Evolutionary conservation across 2,888 invertebrate genomes (phyloP), one percentile per base, ranked within the genome.

Genomic region (Gnatocerus cornutus): DNA sequence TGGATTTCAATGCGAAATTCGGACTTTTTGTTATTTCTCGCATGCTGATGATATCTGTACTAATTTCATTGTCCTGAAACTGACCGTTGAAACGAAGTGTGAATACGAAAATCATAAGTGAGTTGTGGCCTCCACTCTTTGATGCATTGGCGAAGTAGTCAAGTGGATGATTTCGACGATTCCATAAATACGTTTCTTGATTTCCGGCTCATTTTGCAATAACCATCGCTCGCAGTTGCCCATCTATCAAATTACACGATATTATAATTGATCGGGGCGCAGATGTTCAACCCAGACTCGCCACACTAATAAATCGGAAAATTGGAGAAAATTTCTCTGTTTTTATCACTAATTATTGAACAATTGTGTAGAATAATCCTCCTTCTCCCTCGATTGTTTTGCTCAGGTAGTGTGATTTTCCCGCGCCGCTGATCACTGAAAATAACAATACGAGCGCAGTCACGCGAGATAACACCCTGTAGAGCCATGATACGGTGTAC

Each of bases 181-280:
- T 69, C 74, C 73, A 73, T 74, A 75, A 76, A 76, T 77, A 71
- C 71, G 73, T 77, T 77, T 73, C 73, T 71, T 69, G 73, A 68
- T 74, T 78, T 76, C 74, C 78, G 71, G 71, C 71, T 73, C 78
- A 78, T 78, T 77, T 76, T 65, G 65, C 77, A 75, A 78, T 77
- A 72, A 72, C 67, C 72, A 56, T 70, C 70, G 37, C 48, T 9
- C 21, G 43, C 71, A 68, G 65, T 68, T 75, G 75, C 73, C 74
- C 76, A 77, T 77, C 77, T 76, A 76, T 78, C 78, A 78, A 76
- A 77, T 77, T 76, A 78, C 78, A 72, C 71, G 74, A 78, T 76
- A 74, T 73, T 71, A 65, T 76, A 74, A 76, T 74, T 69, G 69
- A 73, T 73, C 69, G 61, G 69, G 71, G 71, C 73, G 66, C 76